Evolutionary conservation across 2,888 invertebrate species (phyloP), one percentile per base, ranked within the genome.

Genomic region (Eilema caniola): DNA sequence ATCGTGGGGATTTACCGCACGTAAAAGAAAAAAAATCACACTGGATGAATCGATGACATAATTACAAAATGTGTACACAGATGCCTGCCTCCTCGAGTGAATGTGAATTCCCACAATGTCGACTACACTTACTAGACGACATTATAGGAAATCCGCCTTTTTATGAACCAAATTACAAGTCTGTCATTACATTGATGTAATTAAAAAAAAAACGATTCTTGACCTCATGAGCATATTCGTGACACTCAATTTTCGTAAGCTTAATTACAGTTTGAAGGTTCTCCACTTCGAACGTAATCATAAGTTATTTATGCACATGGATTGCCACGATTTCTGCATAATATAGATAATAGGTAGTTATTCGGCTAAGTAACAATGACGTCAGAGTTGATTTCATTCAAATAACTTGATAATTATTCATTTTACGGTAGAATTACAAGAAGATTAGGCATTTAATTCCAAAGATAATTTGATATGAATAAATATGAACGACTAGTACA

Each of bases 181-280:
- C 20, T 53, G 53, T 53, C 53, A 53, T 53, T 47, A 47, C 53
- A n/a, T 53, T 53, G 47, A 20, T 20, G 53, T 53, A 53, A 53
- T 25, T 59, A 59, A 59, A 59, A n/a, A n/a, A 59, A 59, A 59
- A 59, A 16, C 59, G 7, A 53, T 53, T 59, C 59, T 8, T 59
- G 59, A 14, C 59, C 59, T 59, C 59, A 28, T 25, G 14, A 59
- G 12, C 25, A 53, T 59, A 7, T 16, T 59, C 25, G 28, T 59
- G 23, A 59, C 16, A 28, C 25, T 28, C 24, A 16, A 25, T 25
- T 59, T 59, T 59, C 14, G 59, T 59, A 8, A 59, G 59, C 59
- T 59, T 59, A 59, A 28, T 59, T 59, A 59, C 28, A 16, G 12
- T 28, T 59, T 25, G 59, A 59, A 59, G 59, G 59, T 59, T 59